These are phyloP conservation scores for Fragum whitleyi DNA, from an alignment of 2,888 invertebrate genomes.

Conservation along the genomic window DNA sequence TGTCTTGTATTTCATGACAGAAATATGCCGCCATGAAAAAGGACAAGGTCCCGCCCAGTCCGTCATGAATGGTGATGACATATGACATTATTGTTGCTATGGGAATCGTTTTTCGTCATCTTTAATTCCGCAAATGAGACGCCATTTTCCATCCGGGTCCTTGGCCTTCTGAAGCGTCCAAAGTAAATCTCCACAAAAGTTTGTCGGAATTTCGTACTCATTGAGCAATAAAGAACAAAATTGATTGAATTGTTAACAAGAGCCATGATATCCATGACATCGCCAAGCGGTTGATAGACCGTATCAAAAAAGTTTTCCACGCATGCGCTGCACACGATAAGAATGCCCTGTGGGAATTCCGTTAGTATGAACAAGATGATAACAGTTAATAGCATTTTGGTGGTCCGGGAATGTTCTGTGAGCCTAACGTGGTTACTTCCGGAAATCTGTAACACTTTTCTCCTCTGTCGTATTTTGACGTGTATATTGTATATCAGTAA, in stretches of 20 bases:
- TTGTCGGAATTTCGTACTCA: conserved; percentile 95
- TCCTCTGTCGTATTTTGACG: conserved; percentile 74
- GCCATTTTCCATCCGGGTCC: conserved; percentile 57
- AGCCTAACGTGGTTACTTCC: conserved; percentile 75
- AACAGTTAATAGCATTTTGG: conserved; percentile 94
- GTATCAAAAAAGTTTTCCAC: conserved; percentile 89
- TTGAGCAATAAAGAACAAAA: conserved; percentile 96
- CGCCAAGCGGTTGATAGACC: conserved; percentile 88
- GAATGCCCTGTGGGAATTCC: conserved; percentile 92
- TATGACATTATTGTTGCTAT: conserved; percentile 65
- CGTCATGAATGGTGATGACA: conserved; percentile 11
- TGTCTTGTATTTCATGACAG: no score
- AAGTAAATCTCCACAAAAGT: conserved; percentile 84
- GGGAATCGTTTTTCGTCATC: conserved; percentile 61
- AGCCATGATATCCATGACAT: conserved; percentile 95
- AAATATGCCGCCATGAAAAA: no score
- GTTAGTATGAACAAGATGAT: conserved; percentile 94
- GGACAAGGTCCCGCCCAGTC: no score
- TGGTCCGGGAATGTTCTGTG: conserved; percentile 89
- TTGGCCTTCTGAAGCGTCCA: conserved; percentile 37
- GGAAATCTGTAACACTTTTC: conserved; percentile 76
- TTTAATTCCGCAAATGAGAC: conserved; percentile 59
- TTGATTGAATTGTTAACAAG: conserved; percentile 96
- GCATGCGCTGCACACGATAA: conserved; percentile 91
- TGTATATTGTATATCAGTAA: conserved; percentile 83